A percentile compares a stretch with the other conserved stretches of the same genome.
Evolutionary conservation across 2,797 vertebrate species (phyloP).

Genomic region (Lepilemur septentrionalis): DNA sequence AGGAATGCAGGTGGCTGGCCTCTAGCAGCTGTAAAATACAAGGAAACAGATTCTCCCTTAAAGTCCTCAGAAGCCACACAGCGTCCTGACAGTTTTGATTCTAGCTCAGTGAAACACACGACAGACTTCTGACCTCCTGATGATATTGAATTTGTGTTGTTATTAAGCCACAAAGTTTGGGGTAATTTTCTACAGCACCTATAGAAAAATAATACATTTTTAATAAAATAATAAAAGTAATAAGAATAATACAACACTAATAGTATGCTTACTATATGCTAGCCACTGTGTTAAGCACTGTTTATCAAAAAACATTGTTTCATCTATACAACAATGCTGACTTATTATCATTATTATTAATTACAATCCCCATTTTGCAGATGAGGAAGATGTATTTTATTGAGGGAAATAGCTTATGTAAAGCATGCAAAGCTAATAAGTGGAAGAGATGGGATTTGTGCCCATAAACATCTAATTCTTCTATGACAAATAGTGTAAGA

Average conservation of each 20-base stretch:
- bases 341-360: background rate
- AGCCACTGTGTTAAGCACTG: background rate
- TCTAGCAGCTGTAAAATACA: background rate
- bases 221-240: background rate
- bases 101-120: background rate
- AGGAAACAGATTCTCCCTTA: background rate
- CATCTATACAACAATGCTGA: background rate
- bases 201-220: background rate
- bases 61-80: background rate
- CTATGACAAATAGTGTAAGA: background rate
- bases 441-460: background rate
- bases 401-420: background rate
- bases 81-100: background rate
- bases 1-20: background rate
- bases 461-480: background rate
- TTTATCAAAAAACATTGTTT: background rate
- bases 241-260: background rate
- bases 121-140: background rate
- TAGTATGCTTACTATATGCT: background rate
- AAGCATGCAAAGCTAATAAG: background rate
- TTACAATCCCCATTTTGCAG: background rate
- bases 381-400: background rate
- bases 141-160: background rate
- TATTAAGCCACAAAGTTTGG: background rate
- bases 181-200: background rate